These are phyloP conservation scores for Thecocarcelia acutangulata DNA, from an alignment of 2,888 invertebrate species.

Conservation along the genomic window DNA sequence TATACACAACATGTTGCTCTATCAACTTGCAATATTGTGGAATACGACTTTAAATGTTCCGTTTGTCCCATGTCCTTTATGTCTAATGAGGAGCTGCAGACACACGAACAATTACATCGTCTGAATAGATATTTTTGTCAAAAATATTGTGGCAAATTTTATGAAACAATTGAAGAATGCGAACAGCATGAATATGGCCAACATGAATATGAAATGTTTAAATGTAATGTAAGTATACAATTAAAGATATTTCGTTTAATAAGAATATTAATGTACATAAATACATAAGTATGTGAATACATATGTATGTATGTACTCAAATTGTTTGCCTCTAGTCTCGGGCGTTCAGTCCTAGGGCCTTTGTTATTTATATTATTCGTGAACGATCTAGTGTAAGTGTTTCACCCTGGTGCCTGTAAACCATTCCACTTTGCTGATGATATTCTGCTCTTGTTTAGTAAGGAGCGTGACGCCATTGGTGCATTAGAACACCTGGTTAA, in stretches of 20 bases:
- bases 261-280: background rate
- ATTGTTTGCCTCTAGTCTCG: background rate
- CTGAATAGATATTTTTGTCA: conserved; percentile 77
- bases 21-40: conserved; percentile 77
- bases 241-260: background rate
- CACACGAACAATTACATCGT: conserved; percentile 76
- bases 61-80: conserved; percentile 79
- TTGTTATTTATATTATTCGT: no score
- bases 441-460: no score
- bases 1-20: conserved; percentile 77
- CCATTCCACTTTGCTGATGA: no score
- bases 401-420: no score
- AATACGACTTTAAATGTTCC: conserved; percentile 78
- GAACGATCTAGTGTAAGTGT: no score
- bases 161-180: conserved; percentile 76
- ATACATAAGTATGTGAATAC: background rate
- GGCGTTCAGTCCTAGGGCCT: background rate
- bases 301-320: background rate
- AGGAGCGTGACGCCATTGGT: no score
- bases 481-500: no score
- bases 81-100: conserved; percentile 75
- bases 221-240: conserved; percentile 76
- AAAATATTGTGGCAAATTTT: conserved; percentile 78
- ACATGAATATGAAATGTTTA: conserved; percentile 76
- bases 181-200: conserved; percentile 78